A percentile compares a stretch with the other conserved stretches of the same genome.
These are phyloP conservation scores for Aricia agestis DNA, from an alignment of 1,140 invertebrate species.

Conservation along the genomic window DNA sequence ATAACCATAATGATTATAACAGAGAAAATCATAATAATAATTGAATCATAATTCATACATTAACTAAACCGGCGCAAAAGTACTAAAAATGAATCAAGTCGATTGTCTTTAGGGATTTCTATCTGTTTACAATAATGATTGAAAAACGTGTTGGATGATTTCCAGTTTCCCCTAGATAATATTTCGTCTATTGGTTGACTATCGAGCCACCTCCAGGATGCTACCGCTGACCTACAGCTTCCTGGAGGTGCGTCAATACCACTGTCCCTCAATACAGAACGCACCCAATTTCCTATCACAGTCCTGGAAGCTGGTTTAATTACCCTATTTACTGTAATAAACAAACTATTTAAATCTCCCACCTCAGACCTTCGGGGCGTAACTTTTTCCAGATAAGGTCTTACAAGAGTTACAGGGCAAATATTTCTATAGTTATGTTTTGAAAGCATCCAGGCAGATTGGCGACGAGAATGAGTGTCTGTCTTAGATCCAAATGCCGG, in stretches of 20 bases:
- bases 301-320: slow-evolving; percentile 20
- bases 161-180: slow-evolving; percentile 22
- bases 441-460: slow-evolving; percentile 26
- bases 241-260: slow-evolving; percentile 19
- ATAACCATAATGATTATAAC: too few species aligned
- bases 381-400: slow-evolving; percentile 14
- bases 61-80: not conserved
- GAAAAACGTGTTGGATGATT: slow-evolving; percentile 19
- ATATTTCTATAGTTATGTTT: slow-evolving; percentile 18
- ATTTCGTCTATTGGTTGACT: slow-evolving; percentile 19
- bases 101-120: too few species aligned
- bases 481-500: slow-evolving; percentile 27
- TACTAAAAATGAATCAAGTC: slow-evolving; percentile 19
- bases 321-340: slow-evolving; percentile 16
- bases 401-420: slow-evolving; percentile 20
- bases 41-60: too few species aligned
- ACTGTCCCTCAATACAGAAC: slow-evolving; percentile 21
- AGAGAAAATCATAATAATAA: too few species aligned
- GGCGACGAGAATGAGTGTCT: slow-evolving; percentile 5
- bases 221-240: slow-evolving; percentile 21
- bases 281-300: slow-evolving; percentile 25
- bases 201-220: slow-evolving; percentile 18
- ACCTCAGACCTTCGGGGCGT: slow-evolving; percentile 3
- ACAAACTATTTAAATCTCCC: slow-evolving; percentile 20
- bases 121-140: too few species aligned